Evolutionary conservation across 2,888 invertebrate genomes (phyloP), one percentile per base, ranked within the genome.

Genomic region (Tenthredo amoena): DNA sequence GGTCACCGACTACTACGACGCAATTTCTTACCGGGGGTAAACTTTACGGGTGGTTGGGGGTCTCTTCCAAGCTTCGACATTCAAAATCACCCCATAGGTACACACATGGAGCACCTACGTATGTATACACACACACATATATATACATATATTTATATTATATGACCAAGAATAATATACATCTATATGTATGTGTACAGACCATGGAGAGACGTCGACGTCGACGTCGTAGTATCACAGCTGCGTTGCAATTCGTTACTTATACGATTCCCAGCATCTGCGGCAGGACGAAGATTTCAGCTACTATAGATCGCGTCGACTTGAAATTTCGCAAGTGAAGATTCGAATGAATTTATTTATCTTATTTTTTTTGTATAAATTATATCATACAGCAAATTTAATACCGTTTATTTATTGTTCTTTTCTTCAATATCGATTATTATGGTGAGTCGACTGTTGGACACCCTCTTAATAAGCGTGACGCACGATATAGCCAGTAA

Each of bases 171-270:
- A 40, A 72, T 72, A n/a, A 72, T 40, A 72, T 37, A 55, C 37
- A 62, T 26, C 62, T 12, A 62, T 26, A 26, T 50, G 50, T 50
- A 50, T 18, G 0, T n/a, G n/a, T n/a, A 55, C 1, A 7, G 6
- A 55, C n/a, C 18, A 7, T n/a, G n/a, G 31, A 68, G 31, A 68
- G 34, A 34, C 31, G 34, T 26, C 26, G 34, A 34, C 43, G 72
- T 72, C n/a, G 40, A 72, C 72, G 72, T 72, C 37, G 72, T 40
- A 43, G 72, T 26, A 72, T 34, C 34, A 18, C 79, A 81, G 79
- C 79, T 81, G 79, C 79, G 62, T 37, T 40, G 79, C 15, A 79
- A 58, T 58, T 79, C 77, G 77, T 79, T 79, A 79, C 77, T 79
- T 79, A n/a, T n/a, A n/a, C 55, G 34, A 34, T 81, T 81, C 79